These are phyloP conservation scores for Phymorhynchus buccinoides DNA, from an alignment of 1,140 invertebrate species.

Conservation along the genomic window DNA sequence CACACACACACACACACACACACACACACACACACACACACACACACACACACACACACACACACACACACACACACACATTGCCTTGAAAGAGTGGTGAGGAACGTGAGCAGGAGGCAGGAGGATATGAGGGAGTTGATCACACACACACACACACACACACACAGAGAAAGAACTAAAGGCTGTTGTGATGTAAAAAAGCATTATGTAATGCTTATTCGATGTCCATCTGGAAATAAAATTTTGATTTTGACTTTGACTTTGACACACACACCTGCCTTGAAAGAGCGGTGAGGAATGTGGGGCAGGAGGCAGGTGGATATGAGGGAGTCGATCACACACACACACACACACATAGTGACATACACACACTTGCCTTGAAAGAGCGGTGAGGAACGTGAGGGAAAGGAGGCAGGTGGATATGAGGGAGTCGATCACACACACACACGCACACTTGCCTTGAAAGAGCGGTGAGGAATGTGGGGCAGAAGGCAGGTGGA, in stretches of 20 bases:
- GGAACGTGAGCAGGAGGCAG: slow-evolving; percentile 50
- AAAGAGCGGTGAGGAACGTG: not conserved
- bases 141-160: no score
- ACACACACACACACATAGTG: no score
- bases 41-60: no score
- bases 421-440: slow-evolving; percentile 53
- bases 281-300: not conserved
- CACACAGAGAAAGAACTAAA: no score
- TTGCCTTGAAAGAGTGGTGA: slow-evolving; percentile 9
- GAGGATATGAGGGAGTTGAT: slow-evolving; percentile 68
- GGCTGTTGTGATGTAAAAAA: no score
- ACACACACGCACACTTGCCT: slow-evolving; percentile 15
- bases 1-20: no score
- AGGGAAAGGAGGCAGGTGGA: slow-evolving; percentile 60
- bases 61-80: not conserved
- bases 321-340: slow-evolving; percentile 71
- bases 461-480: not conserved
- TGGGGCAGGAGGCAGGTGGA: slow-evolving; percentile 59
- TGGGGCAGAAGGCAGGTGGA: slow-evolving; percentile 59
- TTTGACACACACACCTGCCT: not conserved
- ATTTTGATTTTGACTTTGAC: no score
- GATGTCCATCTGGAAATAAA: no score
- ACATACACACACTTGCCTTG: slow-evolving; percentile 19
- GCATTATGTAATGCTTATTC: no score
- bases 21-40: no score